Conservation (phyloP, 2,113 vertebrate genomes). For the Apus apus region DNA sequence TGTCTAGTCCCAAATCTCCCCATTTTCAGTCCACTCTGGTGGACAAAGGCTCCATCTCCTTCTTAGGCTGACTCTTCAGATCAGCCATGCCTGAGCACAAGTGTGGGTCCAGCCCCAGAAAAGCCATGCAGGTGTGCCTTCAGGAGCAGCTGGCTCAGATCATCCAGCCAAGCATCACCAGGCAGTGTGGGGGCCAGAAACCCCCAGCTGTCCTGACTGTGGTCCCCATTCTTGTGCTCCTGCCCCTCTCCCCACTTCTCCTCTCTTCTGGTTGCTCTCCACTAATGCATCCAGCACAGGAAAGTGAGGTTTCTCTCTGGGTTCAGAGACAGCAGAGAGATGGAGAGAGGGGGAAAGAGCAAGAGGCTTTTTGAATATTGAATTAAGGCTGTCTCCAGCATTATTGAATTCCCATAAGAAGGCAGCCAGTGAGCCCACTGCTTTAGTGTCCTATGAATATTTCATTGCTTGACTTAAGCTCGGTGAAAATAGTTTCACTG, state of each 20-base stretch:
- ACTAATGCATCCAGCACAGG: conserved; percentile 28
- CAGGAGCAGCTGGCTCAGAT: background rate
- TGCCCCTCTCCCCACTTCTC: background rate
- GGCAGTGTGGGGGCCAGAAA: background rate
- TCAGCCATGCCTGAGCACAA: background rate
- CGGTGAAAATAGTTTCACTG: conserved; percentile 28
- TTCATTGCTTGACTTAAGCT: conserved; percentile 75
- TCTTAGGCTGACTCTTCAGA: background rate
- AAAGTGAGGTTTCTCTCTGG: conserved; percentile 51
- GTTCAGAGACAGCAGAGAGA: background rate
- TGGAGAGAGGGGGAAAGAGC: conserved; percentile 38
- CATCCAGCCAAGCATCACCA: background rate
- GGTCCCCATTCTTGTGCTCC: background rate
- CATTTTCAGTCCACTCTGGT: background rate
- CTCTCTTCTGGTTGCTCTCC: background rate
- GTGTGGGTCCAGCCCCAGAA: background rate
- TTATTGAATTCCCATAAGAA: conserved; percentile 83
- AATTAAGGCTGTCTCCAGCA: conserved; percentile 80
- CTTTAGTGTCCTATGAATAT: conserved; percentile 80
- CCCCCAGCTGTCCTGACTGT: background rate
- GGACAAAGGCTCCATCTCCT: background rate
- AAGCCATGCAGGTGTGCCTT: rapidly evolving
- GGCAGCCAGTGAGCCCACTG: conserved; percentile 66
- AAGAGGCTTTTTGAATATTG: conserved; percentile 75
- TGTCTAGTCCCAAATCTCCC: background rate